Conservation (phyloP, 2,888 invertebrate species). For the Slavum lentiscoides region DNA sequence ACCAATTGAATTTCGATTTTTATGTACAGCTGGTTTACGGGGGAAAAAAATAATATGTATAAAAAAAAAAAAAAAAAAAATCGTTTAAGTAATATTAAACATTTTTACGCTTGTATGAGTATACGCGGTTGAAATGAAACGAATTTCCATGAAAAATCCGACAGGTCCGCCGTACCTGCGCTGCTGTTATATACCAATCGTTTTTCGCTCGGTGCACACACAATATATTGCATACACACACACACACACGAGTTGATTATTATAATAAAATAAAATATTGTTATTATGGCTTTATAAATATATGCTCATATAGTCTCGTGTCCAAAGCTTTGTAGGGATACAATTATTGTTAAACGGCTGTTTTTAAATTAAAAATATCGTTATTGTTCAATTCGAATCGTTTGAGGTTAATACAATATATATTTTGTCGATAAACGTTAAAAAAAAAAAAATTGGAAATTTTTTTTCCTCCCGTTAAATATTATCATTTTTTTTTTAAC, state of each 20-base stretch:
- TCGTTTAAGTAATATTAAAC: conserved; percentile 37
- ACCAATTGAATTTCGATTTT: conserved; percentile 38
- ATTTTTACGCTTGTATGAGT: conserved; percentile 48
- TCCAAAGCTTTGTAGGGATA: too few relatives aligned
- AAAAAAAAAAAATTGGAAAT: too few relatives aligned
- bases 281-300: background rate
- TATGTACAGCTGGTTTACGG: background rate
- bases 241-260: conserved; percentile 4
- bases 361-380: background rate
- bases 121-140: conserved; percentile 32
- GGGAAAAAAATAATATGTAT: too few relatives aligned
- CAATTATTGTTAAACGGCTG: too few relatives aligned
- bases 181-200: background rate
- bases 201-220: background rate
- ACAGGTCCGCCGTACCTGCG: background rate
- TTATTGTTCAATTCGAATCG: too few relatives aligned
- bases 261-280: background rate
- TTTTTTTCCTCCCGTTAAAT: too few relatives aligned
- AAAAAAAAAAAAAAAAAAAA: conserved; percentile 25
- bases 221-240: too few relatives aligned
- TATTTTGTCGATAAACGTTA: too few relatives aligned
- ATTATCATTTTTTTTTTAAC: too few relatives aligned
- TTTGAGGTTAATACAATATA: too few relatives aligned
- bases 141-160: conserved; percentile 49
- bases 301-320: too few relatives aligned